phyloP scores from a whole-genome alignment of 1,140 invertebrate species.

The Wasmannia auropunctata region DNA sequence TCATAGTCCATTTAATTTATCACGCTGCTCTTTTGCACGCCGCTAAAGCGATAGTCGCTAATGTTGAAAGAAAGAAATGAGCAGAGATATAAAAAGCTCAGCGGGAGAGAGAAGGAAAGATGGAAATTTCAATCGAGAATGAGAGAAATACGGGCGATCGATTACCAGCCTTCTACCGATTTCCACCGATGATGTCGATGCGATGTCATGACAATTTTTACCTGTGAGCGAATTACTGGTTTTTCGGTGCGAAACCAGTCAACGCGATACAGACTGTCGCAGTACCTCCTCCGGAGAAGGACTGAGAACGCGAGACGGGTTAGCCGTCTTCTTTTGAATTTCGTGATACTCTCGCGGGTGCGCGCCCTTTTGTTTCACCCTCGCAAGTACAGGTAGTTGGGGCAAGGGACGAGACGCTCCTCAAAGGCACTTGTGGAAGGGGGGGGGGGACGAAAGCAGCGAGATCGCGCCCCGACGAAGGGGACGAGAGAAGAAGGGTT shows the following conservation, averaged over 20 bases:
- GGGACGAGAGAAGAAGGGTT: slow-evolving; percentile 32
- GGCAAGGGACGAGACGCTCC: slow-evolving; percentile 65
- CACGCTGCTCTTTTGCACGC: not conserved
- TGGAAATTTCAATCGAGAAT: not conserved
- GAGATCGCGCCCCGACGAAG: not conserved
- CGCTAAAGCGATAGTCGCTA: not conserved
- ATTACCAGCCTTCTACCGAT: slow-evolving; percentile 19
- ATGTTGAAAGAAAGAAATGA: not conserved
- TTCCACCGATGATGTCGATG: slow-evolving; percentile 14
- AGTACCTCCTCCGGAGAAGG: not conserved
- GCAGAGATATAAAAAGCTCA: not conserved
- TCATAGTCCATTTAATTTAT: not conserved
- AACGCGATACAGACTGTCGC: slow-evolving; percentile 13
- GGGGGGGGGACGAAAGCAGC: slow-evolving; percentile 6
- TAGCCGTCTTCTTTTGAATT: slow-evolving; percentile 79
- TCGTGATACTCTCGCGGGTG: slow-evolving; percentile 75
- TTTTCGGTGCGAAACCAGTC: slow-evolving; percentile 57
- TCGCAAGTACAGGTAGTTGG: slow-evolving; percentile 77
- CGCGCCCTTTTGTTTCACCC: slow-evolving; percentile 79
- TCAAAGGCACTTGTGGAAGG: slow-evolving; percentile 64
- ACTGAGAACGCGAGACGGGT: slow-evolving; percentile 53
- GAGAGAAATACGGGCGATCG: slow-evolving; percentile 13
- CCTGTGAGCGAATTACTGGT: slow-evolving; percentile 62
- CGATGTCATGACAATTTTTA: slow-evolving; percentile 63
- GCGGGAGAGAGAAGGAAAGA: no score